These are phyloP conservation scores for Anoura caudifer DNA, from an alignment of 2,113 vertebrate species.

Conservation along the genomic window DNA sequence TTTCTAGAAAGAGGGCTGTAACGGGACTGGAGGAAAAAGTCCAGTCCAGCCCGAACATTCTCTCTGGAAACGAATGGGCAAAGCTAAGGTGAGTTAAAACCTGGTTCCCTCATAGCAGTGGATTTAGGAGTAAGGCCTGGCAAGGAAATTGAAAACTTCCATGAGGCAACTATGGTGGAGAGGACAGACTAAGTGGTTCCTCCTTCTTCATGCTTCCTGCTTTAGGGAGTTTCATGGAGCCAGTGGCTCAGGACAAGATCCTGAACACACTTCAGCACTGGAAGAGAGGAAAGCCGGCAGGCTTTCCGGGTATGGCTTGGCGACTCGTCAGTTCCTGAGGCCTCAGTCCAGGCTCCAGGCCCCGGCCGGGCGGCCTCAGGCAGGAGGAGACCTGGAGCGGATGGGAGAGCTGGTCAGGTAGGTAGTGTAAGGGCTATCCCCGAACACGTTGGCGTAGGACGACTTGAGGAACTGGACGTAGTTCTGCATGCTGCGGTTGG, in stretches of 20 bases:
- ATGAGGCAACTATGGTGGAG: not conserved
- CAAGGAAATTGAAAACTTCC: not conserved
- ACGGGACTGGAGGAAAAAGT: not conserved
- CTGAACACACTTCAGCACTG: not conserved
- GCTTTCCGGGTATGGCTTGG: conserved; percentile 61
- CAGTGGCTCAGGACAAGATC: not conserved
- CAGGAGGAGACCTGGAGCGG: conserved; percentile 81
- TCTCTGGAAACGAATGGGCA: not conserved
- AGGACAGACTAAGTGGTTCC: not conserved
- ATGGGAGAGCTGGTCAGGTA: conserved; percentile 84
- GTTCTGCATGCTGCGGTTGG: conserved; percentile 95
- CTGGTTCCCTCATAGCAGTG: not conserved
- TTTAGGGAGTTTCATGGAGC: not conserved
- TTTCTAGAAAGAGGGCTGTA: not conserved
- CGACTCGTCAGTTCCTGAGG: not conserved
- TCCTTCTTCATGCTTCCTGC: not conserved
- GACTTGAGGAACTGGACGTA: conserved; percentile 96
- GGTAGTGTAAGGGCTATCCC: conserved; percentile 82
- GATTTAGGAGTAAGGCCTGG: not conserved
- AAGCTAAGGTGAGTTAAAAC: not conserved
- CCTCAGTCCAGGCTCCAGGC: not conserved
- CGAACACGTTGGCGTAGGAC: conserved; percentile 92
- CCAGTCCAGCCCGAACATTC: not conserved
- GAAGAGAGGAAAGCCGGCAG: not conserved
- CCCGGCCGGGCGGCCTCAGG: not conserved